Evolutionary conservation across 2,113 vertebrate species (phyloP), one percentile per base, ranked within the genome.

Genomic region (Telmatochromis sp.): DNA sequence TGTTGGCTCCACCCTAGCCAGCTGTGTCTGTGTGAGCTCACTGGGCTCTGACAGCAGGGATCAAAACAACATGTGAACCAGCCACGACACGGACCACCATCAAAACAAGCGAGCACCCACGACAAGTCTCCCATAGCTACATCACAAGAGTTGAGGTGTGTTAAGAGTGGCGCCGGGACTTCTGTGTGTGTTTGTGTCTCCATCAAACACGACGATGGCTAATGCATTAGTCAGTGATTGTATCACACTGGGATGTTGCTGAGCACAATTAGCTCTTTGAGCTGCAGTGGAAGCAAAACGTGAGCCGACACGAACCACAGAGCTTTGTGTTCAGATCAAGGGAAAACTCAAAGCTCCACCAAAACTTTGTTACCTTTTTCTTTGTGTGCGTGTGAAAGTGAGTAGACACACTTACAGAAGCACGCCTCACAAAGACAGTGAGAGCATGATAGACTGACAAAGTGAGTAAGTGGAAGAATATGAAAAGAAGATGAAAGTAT

Each of bases 21-120:
- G 95, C 94, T 95, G 95, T 94, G 93, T 92, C 89, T 92, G 93
- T 55, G 91, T 86, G 90, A 93, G 94, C 93, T 94, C 94, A 92
- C 94, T 42, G 92, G 87, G 92, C 93, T 94, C 95, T 89, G 92
- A 93, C 95, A 92, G 93, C 89, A 33, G 90, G 92, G 93, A 96
- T 96, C 94, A 95, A 96, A 96, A 96, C 94, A 96, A 94, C 95
- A 94, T 81, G 88, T 87, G 90, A 95, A 93, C 88, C 88, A 90
- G 91, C 89, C 92, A 78, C 92, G 93, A 94, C 91, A 92, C 55
- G 51, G 91, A 84, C 94, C 87, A 65, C 91, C 93, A 89, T 93
- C 94, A 90, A 85, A 95, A 92, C 92, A 93, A 87, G 88, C 4
- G 79, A 84, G 87, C 88, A 81, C 87, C 89, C 82, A 73, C 55